Evolutionary conservation across 2,113 vertebrate species (phyloP), one percentile per base, ranked within the genome.

Genomic region (Origma solitaria): DNA sequence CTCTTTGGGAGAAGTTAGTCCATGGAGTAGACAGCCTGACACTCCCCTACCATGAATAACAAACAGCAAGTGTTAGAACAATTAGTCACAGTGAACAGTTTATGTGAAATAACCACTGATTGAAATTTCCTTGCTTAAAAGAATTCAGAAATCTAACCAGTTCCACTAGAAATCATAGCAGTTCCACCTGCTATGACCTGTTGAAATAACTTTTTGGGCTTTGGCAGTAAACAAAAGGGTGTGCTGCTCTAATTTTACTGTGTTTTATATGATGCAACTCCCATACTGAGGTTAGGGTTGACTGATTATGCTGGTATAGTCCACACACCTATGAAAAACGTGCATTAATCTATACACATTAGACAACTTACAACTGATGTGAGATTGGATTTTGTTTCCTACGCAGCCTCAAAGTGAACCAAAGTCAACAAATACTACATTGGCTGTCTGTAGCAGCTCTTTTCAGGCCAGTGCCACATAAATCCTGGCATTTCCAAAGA

Each of bases 81-180:
- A 90, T 95, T 95, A 95, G 94, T 91, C 37, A 66, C 84, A 35
- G 27, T 35, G 54, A 92, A 76, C 15, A 84, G 11, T 80, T 80
- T 50, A 57, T 80, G 50, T 6, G 54, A 94, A 95, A 79, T 65
- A 94, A 85, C 30, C 61, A 54, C 23, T 72, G 27, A 85, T 2
- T 91, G 70, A 89, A 79, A 91, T 91, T 87, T 91, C 47, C 35
- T 86, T 87, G 28, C 50, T 87, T 87, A 73, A 87, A 92, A 77
- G 11, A 72, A 80, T 42, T 79, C n/a, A 69, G 10, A 88, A 81
- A 45, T 79, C 28, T 87, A 89, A 84, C 19, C 20, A 72, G 18
- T 4, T 84, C 35, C 23, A 40, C 40, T 19, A n/a, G n/a, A n/a
- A n/a, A n/a, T n/a, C n/a, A n/a, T n/a, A n/a, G n/a, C 20, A 72